Conservation (phyloP, 2,888 invertebrate species). For the Cancer borealis region DNA sequence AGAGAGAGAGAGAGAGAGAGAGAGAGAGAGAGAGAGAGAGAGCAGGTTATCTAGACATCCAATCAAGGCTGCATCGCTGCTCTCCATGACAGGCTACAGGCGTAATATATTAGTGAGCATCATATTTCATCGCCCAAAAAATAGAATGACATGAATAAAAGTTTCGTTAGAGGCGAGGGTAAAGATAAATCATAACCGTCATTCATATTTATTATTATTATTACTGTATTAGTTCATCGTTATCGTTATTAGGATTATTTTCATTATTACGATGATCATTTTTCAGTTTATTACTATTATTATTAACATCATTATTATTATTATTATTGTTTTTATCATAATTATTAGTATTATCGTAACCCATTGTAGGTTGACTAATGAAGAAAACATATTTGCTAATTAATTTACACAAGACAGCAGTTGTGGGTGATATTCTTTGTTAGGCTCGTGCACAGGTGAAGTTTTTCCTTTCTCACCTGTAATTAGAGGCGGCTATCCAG, state of each 20-base stretch:
- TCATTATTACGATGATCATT: too few species aligned
- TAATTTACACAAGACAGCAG: not conserved
- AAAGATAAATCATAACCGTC: not conserved
- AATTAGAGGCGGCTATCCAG: not conserved
- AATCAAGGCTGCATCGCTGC: conserved; percentile 1
- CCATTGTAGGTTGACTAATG: not conserved
- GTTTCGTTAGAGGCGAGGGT: not conserved
- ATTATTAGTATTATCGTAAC: too few species aligned
- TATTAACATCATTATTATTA: not conserved
- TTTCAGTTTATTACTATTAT: not conserved
- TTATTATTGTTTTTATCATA: not conserved
- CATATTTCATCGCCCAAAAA: not conserved
- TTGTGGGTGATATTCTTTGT: not conserved
- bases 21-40: not conserved
- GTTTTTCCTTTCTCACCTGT: not conserved
- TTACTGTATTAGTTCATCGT: not conserved
- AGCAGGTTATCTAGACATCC: not conserved
- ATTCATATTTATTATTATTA: not conserved
- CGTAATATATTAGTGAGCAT: not conserved
- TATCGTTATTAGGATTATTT: not conserved
- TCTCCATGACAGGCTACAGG: not conserved
- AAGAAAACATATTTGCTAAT: not conserved
- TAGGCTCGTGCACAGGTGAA: not conserved
- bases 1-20: too few species aligned
- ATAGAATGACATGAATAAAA: not conserved